These are phyloP conservation scores for Sebastiscus tertius DNA, from an alignment of 2,797 vertebrate species.

Conservation along the genomic window DNA sequence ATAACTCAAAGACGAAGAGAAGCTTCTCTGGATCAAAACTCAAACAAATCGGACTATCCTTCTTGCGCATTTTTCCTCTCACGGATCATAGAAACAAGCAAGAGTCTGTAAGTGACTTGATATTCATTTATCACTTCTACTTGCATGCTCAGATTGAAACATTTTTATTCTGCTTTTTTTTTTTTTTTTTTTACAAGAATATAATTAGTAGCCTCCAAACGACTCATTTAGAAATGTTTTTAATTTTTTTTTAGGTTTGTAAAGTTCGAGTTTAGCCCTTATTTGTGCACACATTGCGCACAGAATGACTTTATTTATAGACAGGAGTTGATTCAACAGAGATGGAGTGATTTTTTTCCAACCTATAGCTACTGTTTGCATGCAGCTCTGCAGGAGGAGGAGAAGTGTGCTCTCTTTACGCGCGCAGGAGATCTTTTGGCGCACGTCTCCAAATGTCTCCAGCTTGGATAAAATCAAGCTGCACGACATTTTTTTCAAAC, in stretches of 20 bases:
- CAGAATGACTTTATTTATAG: neutral
- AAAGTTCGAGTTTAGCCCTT: neutral
- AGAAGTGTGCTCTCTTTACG: neutral
- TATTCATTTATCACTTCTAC: neutral
- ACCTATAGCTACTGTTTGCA: neutral
- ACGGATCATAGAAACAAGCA: constrained; percentile 19
- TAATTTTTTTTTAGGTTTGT: neutral
- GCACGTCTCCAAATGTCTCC: neutral
- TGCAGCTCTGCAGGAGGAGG: neutral
- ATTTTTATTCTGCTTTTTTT: neutral
- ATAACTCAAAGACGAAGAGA: neutral
- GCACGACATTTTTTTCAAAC: neutral
- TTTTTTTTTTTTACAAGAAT: too few relatives aligned
- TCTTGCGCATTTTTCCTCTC: neutral
- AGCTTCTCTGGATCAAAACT: neutral
- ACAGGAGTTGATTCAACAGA: neutral
- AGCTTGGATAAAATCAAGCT: neutral
- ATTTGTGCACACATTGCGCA: neutral
- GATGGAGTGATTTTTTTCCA: neutral
- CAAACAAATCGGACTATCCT: constrained; percentile 13
- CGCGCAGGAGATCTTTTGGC: neutral
- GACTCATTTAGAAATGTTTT: neutral
- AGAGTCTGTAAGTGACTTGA: constrained; percentile 54
- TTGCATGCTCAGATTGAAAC: neutral
- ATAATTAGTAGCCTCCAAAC: neutral